Base-by-base conservation (phyloP, 23 tunicate species). In the Clavelina lepadiformis region DNA sequence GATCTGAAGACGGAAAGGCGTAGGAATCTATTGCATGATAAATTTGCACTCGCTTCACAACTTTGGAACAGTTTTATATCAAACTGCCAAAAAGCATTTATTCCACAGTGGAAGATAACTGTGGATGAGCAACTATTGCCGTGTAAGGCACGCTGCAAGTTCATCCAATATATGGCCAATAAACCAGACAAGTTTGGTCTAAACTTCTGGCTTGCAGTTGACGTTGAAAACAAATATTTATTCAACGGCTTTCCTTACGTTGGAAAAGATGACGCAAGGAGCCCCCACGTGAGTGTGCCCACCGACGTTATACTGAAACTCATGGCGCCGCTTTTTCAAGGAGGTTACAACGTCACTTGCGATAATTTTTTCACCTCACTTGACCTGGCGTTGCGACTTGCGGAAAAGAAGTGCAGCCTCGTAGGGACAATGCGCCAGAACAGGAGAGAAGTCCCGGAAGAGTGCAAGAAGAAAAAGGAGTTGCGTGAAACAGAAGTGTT, bases 121-220 rank as follows among this genome's bases (percentile, higher is more conserved):
- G n/a, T n/a, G n/a, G n/a, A n/a, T n/a, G n/a, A n/a, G n/a, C n/a
- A n/a, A n/a, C n/a, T n/a, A n/a, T n/a, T n/a, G n/a, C n/a, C n/a
- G n/a, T n/a, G n/a, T n/a, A n/a, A n/a, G n/a, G n/a, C n/a, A n/a
- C n/a, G n/a, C n/a, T n/a, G n/a, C n/a, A n/a, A n/a, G n/a, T n/a
- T n/a, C n/a, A n/a, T n/a, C n/a, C n/a, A n/a, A n/a, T n/a, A n/a
- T n/a, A n/a, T n/a, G n/a, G n/a, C n/a, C n/a, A n/a, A n/a, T n/a
- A n/a, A n/a, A n/a, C n/a, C n/a, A n/a, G n/a, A n/a, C n/a, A n/a
- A n/a, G n/a, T n/a, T n/a, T n/a, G n/a, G n/a, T n/a, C n/a, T n/a
- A n/a, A n/a, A n/a, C n/a, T 36, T 63, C 19, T 63, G 69, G 50
- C 69, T 63, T 18, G 69, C 51, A 63, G 69, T 63, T 63, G 69